Base-by-base conservation (phyloP, 2,113 vertebrate genomes). In the Neogobius melanostomus region DNA sequence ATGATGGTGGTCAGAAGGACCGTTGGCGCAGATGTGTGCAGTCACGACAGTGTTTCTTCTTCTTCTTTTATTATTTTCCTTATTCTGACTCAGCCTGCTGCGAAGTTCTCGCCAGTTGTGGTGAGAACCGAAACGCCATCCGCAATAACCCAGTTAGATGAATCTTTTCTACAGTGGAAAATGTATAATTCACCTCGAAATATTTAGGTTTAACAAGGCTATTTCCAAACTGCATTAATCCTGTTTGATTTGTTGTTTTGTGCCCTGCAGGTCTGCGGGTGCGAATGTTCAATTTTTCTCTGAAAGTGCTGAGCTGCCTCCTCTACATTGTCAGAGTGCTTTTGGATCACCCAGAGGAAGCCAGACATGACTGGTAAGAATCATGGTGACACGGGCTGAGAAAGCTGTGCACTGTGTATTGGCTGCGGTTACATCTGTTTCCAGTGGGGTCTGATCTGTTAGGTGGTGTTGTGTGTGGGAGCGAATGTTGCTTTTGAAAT, bases 301-400 rank as follows among this genome's bases (percentile, higher is more conserved):
- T 95, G 28, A 94, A 95, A 88, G 89, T 95, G 77, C 87, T 95
- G 66, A 95, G 93, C 89, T 95, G 94, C 80, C 89, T 94, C 75
- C 93, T 95, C 45, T 95, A 94, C 84, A 94, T 95, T n/a, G 82
- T 94, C 76, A 83, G 94, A 81, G 94, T 95, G 54, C 83, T 95
- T 16, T 80, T 95, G 79, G 94, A 94, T 68, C 92, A 95, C 81
- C 94, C 93, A 0, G 90, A 85, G 60, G 91, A 91, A 57, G 81
- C 84, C 48, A 86, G 78, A 69, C 90, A 87, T 16, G 88, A 91
- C 64, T 94, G 94, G 94, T 94, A 89, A 94, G 92, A 67, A 28
- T 45, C 43, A n/a, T 10, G 14, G 3, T 44, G 42, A 42, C 42
- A 45, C 11, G 15, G 42, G 59, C 44, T 15, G 28, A 36, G 4